phyloP scores from a whole-genome alignment of 1,140 invertebrate genomes.

The Venustaconcha ellipsiformis region DNA sequence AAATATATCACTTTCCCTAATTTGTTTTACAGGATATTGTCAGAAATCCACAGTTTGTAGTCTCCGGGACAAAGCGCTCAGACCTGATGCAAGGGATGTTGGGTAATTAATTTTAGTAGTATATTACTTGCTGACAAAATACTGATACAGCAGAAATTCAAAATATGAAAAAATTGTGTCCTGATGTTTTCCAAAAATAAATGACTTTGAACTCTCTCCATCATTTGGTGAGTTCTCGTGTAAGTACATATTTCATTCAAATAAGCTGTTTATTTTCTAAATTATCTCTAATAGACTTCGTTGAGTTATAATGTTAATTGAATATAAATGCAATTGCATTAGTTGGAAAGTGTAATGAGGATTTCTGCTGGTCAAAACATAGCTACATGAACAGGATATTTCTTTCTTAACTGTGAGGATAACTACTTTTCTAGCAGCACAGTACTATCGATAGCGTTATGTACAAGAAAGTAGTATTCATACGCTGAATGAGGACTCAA shows the following conservation, averaged over 20 bases:
- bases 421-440: too few relatives aligned
- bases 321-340: too few relatives aligned
- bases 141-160: not conserved
- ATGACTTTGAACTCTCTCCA: not conserved
- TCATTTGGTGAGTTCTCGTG: not conserved
- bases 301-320: too few relatives aligned
- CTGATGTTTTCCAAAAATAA: not conserved
- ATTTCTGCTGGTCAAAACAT: too few relatives aligned
- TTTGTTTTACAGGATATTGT: conserved; percentile 44
- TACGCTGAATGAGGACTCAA: too few relatives aligned
- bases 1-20: not conserved
- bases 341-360: too few relatives aligned
- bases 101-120: conserved; percentile 33
- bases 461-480: too few relatives aligned
- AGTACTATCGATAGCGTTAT: too few relatives aligned
- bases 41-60: conserved; percentile 48
- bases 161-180: not conserved
- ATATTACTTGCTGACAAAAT: not conserved
- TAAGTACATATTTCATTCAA: not conserved
- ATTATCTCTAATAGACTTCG: too few relatives aligned
- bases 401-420: too few relatives aligned
- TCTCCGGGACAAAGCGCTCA: conserved; percentile 35
- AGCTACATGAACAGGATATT: too few relatives aligned
- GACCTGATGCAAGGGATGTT: conserved; percentile 57
- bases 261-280: too few relatives aligned